Evolutionary conservation across 2,888 invertebrate genomes (phyloP).

Genomic region (Drosophila trichaetosa): DNA sequence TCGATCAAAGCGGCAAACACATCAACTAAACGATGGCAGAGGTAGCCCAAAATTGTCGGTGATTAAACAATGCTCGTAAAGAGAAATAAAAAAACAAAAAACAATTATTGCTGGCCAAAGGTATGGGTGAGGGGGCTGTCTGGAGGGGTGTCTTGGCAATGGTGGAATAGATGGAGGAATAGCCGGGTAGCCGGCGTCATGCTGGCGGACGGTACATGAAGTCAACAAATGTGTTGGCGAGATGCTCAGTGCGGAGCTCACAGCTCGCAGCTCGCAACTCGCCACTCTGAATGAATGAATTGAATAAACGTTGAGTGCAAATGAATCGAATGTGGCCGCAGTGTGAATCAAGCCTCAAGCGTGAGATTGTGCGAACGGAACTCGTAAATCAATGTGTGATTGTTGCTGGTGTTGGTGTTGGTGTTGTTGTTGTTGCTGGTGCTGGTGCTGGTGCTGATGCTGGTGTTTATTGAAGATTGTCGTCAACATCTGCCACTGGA

Average conservation of each 20-base stretch:
- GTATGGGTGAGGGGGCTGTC: background rate
- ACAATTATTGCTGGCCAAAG: constrained; percentile 37
- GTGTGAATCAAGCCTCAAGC: constrained; percentile 22
- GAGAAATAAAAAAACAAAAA: constrained; percentile 13
- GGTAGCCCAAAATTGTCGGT: constrained; percentile 54
- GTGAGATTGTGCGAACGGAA: constrained; percentile 61
- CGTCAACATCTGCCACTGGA: constrained; percentile 30
- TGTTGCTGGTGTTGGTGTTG: constrained; percentile 2
- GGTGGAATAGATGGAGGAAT: background rate
- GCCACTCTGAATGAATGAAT: constrained; percentile 33
- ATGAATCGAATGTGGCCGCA: constrained; percentile 28
- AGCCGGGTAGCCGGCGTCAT: constrained; percentile 10
- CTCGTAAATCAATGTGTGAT: constrained; percentile 50
- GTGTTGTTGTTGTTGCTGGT: background rate
- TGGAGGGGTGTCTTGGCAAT: background rate
- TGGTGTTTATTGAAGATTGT: constrained; percentile 27
- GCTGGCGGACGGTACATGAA: constrained; percentile 26
- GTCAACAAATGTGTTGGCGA: constrained; percentile 28
- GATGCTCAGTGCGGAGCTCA: constrained; percentile 10
- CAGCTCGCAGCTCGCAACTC: background rate
- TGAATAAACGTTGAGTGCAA: constrained; percentile 35
- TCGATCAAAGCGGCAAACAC: constrained; percentile 61
- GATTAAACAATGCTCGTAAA: constrained; percentile 57
- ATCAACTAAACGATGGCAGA: constrained; percentile 47
- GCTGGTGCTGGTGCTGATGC: background rate